phyloP scores from a whole-genome alignment of 2,113 vertebrate species.

The Origma solitaria region DNA sequence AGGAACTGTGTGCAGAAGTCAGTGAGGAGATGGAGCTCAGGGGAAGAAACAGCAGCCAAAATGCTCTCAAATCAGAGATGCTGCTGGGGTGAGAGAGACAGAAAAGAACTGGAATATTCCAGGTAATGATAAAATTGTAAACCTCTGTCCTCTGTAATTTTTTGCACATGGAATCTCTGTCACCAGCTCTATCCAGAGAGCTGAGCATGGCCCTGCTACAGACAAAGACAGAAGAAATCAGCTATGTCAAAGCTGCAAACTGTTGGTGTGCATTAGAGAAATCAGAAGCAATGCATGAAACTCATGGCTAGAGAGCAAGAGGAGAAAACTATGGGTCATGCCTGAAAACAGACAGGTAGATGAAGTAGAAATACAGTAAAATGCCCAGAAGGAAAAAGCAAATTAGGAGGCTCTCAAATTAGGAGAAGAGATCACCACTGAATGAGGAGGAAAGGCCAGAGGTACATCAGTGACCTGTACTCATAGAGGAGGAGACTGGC shows the following conservation, averaged over 20 bases:
- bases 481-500: neutral
- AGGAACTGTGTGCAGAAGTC: neutral
- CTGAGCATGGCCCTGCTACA: neutral
- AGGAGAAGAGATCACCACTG: neutral
- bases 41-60: constrained; percentile 34
- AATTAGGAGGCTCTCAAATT: neutral
- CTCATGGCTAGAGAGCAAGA: neutral
- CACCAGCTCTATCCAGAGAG: neutral
- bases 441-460: neutral
- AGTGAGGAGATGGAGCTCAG: neutral
- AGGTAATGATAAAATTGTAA: neutral
- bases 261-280: neutral
- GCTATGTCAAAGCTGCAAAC: neutral
- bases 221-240: neutral
- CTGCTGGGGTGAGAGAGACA: neutral
- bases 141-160: neutral
- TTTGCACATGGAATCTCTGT: neutral
- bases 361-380: neutral
- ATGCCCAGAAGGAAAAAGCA: neutral
- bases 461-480: neutral
- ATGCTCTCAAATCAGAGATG: neutral
- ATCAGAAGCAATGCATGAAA: neutral
- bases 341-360: neutral
- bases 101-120: neutral
- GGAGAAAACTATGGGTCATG: neutral